Percentiles rank a stretch among this genome's conserved stretches.
Evolutionary conservation across 2,113 vertebrate genomes (phyloP).

Genomic region (Xyrauchen texanus): DNA sequence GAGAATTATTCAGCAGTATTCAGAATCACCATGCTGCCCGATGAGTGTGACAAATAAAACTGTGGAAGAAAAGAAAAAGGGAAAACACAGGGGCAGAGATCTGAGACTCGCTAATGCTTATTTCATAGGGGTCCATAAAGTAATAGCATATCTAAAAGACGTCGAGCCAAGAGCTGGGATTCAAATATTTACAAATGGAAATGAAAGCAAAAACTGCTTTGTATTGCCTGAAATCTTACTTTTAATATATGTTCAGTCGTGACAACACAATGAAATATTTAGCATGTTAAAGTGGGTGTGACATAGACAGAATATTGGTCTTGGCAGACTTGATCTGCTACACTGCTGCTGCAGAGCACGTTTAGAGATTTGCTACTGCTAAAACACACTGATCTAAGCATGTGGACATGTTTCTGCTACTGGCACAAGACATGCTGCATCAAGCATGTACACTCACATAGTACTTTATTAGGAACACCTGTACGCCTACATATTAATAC

Average conservation of each 20-base stretch:
- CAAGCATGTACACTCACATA: no score
- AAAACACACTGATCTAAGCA: background rate
- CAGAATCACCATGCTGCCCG: slow-evolving; percentile 22
- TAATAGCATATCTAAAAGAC: slow-evolving; percentile 8
- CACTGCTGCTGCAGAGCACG: no score
- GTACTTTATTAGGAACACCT: no score
- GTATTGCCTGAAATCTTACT: background rate
- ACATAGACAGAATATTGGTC: no score
- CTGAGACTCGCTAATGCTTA: slow-evolving; percentile 30
- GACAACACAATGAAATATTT: background rate
- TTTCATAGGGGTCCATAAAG: slow-evolving; percentile 43
- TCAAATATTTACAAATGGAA: slow-evolving; percentile 31
- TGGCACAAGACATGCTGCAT: no score
- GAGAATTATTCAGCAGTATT: slow-evolving; percentile 43
- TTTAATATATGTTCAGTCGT: background rate
- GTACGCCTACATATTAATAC: no score
- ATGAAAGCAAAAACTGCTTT: slow-evolving; percentile 7
- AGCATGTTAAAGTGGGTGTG: no score
- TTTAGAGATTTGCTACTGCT: no score
- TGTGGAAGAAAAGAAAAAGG: background rate
- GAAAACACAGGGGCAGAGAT: background rate
- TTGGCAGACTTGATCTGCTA: no score
- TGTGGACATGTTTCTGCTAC: no score
- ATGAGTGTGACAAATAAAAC: slow-evolving; percentile 26
- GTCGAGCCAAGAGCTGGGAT: background rate